A percentile compares a stretch with the other conserved stretches of the same genome.
These are phyloP conservation scores for Mixornis gularis DNA, from an alignment of 2,113 vertebrate genomes.

Conservation along the genomic window DNA sequence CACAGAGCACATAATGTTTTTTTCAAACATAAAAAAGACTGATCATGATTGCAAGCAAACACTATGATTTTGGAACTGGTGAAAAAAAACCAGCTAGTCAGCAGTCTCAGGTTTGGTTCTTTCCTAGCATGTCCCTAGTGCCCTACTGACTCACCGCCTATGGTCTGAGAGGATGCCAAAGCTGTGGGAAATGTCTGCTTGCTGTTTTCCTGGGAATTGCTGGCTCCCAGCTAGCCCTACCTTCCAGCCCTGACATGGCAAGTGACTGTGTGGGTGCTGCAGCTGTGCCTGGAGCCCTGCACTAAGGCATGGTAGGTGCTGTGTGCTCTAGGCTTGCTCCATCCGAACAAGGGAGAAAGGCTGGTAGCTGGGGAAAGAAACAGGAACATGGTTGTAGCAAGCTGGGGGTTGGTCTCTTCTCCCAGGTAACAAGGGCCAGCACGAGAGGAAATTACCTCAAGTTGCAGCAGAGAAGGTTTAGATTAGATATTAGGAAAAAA, in stretches of 20 bases:
- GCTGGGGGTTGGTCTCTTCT: not conserved
- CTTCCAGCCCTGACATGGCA: accelerated
- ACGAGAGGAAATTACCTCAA: not conserved
- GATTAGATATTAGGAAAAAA: not conserved
- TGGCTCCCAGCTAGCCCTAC: not conserved
- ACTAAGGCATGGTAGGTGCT: not conserved
- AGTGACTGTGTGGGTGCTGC: accelerated
- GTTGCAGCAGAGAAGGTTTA: not conserved
- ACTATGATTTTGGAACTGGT: not conserved
- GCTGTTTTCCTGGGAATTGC: accelerated
- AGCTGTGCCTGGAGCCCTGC: not conserved
- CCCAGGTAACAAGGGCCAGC: not conserved
- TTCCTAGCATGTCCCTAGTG: not conserved
- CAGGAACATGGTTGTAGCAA: not conserved
- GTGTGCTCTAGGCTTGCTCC: not conserved
- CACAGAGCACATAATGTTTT: not conserved
- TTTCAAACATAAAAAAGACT: not conserved
- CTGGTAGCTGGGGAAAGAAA: not conserved
- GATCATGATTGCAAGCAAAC: not conserved
- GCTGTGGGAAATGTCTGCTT: not conserved
- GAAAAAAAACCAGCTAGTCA: not conserved
- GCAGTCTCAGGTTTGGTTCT: not conserved
- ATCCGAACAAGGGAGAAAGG: accelerated
- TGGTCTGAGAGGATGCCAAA: not conserved
- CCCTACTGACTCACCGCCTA: not conserved